Percentiles rank a stretch among this genome's conserved stretches.
phyloP scores from a whole-genome alignment of 2,797 vertebrate species.

The Rhinella marina region DNA sequence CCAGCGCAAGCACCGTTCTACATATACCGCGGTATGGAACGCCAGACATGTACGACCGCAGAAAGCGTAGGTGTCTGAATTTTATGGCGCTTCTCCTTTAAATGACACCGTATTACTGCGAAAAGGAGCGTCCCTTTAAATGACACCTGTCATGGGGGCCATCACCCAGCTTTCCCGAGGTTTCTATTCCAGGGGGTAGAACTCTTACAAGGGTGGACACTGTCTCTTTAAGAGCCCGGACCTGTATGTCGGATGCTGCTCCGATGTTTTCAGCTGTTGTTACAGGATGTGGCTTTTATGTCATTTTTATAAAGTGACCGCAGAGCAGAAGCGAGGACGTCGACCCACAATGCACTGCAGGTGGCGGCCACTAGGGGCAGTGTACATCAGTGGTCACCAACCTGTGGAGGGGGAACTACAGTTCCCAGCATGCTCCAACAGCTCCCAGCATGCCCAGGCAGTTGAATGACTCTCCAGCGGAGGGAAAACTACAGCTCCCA shows the following conservation, averaged over 20 bases:
- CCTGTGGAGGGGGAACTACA: background rate
- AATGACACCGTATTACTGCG: background rate
- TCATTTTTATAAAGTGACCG: background rate
- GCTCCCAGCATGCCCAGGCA: background rate
- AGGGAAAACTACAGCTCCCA: too few relatives aligned
- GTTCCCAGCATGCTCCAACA: background rate
- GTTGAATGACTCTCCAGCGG: too few relatives aligned
- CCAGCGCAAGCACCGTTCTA: background rate
- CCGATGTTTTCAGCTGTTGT: background rate
- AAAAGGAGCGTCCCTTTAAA: background rate
- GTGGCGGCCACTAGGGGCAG: too few relatives aligned
- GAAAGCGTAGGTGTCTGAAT: background rate
- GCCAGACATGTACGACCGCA: background rate
- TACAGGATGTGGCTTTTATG: slow-evolving; percentile 41
- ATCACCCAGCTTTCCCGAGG: too few relatives aligned
- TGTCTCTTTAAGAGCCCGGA: too few relatives aligned
- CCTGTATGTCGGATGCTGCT: background rate
- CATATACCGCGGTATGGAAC: too few relatives aligned
- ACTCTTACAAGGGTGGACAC: too few relatives aligned
- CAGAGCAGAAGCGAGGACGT: background rate
- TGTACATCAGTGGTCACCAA: too few relatives aligned
- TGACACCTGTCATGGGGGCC: background rate
- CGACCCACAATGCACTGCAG: slow-evolving; percentile 4
- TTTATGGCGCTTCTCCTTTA: background rate
- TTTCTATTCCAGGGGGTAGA: too few relatives aligned